Evolutionary conservation across 2,797 vertebrate species (phyloP).

Genomic region (Sebastes flavidus): DNA sequence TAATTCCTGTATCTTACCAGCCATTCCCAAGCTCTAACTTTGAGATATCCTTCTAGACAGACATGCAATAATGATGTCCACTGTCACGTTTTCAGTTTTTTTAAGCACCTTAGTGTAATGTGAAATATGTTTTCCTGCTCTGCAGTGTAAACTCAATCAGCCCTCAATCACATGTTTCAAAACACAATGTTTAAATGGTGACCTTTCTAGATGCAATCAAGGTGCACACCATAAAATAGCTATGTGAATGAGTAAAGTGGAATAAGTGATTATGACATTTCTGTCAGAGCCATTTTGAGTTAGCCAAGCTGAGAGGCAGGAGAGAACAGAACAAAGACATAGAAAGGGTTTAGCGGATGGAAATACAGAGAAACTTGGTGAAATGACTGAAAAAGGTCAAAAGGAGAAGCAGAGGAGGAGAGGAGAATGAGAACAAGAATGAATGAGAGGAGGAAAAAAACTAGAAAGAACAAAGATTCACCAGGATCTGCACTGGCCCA

Average conservation of each 20-base stretch:
- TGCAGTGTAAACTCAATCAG: background rate
- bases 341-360: constrained; percentile 13
- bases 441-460: background rate
- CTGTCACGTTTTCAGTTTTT: background rate
- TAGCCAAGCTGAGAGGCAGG: background rate
- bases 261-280: constrained; percentile 8
- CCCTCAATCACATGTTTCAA: background rate
- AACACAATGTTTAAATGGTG: background rate
- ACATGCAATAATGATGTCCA: background rate
- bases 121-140: background rate
- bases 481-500: constrained; percentile 48
- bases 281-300: constrained; percentile 7
- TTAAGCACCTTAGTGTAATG: background rate
- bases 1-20: background rate
- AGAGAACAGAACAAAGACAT: background rate
- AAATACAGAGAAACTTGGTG: constrained; percentile 27
- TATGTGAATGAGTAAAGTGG: background rate
- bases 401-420: constrained; percentile 14
- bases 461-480: constrained; percentile 34
- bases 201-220: constrained; percentile 4
- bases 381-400: constrained; percentile 48
- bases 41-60: background rate
- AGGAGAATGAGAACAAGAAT: constrained; percentile 30
- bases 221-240: background rate
- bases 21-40: background rate